phyloP scores from a whole-genome alignment of 2,888 invertebrate species.

The Chesias legatella region DNA sequence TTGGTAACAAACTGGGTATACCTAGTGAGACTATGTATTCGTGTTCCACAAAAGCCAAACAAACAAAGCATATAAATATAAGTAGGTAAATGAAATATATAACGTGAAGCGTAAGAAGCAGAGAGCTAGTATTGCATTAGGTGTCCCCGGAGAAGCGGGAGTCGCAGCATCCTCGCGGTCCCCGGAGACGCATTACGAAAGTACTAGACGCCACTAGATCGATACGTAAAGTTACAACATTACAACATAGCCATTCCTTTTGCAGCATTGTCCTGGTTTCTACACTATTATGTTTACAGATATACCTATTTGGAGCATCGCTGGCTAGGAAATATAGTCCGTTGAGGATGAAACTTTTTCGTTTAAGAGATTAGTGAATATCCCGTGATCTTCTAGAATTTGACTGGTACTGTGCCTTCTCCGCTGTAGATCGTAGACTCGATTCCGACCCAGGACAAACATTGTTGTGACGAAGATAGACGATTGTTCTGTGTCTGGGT shows the following conservation, averaged over 20 bases:
- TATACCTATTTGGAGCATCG: conserved; percentile 5
- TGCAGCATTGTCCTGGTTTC: conserved; percentile 43
- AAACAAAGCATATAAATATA: conserved; percentile 26
- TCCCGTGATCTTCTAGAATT: neutral
- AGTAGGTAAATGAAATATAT: conserved; percentile 40
- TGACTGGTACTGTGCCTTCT: too few relatives aligned
- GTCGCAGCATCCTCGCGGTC: conserved; percentile 67
- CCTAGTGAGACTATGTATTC: neutral
- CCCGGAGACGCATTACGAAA: conserved; percentile 75
- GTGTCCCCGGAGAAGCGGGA: conserved; percentile 57
- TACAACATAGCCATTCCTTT: conserved; percentile 49
- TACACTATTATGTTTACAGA: conserved; percentile 11
- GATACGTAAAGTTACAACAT: conserved; percentile 66
- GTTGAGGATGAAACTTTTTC: conserved; percentile 1
- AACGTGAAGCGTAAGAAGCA: conserved; percentile 39
- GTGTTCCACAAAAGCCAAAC: conserved; percentile 6
- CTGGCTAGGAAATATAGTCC: conserved; percentile 7
- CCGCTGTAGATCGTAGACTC: too few relatives aligned
- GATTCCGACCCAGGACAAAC: too few relatives aligned
- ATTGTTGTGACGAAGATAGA: too few relatives aligned
- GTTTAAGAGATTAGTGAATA: conserved; percentile 1
- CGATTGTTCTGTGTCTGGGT: too few relatives aligned
- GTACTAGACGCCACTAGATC: conserved; percentile 71
- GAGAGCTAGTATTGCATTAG: conserved; percentile 72
- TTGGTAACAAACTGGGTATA: too few relatives aligned